A percentile compares a stretch with the other conserved stretches of the same genome.
These are phyloP conservation scores for Caenorhabditis remanei DNA, from an alignment of 1,140 invertebrate species.

Conservation along the genomic window DNA sequence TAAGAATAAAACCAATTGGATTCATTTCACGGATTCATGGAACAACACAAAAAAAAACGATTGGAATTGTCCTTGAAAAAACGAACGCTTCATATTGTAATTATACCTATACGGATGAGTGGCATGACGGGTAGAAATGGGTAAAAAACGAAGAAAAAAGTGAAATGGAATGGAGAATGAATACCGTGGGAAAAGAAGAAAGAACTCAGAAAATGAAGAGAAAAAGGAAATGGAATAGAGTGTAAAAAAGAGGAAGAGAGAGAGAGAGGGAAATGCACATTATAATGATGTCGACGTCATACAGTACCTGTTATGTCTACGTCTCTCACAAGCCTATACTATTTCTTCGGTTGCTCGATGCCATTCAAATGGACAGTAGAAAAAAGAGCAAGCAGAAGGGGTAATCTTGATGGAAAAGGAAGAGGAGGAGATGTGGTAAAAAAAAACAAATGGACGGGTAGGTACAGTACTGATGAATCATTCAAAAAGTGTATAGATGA, in stretches of 20 bases:
- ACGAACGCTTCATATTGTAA: slow-evolving; percentile 40
- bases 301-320: slow-evolving; percentile 20
- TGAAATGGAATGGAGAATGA: not conserved
- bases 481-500: not conserved
- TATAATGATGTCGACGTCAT: slow-evolving; percentile 52
- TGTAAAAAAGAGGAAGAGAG: not conserved
- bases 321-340: slow-evolving; percentile 13
- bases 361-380: not conserved
- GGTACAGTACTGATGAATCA: slow-evolving; percentile 38
- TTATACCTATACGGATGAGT: slow-evolving; percentile 47
- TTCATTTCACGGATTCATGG: not conserved
- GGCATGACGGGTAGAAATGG: not conserved
- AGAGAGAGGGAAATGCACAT: slow-evolving; percentile 21
- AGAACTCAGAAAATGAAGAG: not conserved
- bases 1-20: not conserved
- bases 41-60: not conserved
- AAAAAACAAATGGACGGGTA: slow-evolving; percentile 30
- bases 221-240: not conserved
- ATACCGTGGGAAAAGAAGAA: not conserved
- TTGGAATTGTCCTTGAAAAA: slow-evolving; percentile 19
- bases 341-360: not conserved
- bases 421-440: not conserved
- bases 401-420: slow-evolving; percentile 26
- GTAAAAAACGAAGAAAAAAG: not conserved
- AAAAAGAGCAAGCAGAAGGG: not conserved